These are phyloP conservation scores for Plemyria rubiginata DNA, from an alignment of 2,888 invertebrate genomes.

Conservation along the genomic window DNA sequence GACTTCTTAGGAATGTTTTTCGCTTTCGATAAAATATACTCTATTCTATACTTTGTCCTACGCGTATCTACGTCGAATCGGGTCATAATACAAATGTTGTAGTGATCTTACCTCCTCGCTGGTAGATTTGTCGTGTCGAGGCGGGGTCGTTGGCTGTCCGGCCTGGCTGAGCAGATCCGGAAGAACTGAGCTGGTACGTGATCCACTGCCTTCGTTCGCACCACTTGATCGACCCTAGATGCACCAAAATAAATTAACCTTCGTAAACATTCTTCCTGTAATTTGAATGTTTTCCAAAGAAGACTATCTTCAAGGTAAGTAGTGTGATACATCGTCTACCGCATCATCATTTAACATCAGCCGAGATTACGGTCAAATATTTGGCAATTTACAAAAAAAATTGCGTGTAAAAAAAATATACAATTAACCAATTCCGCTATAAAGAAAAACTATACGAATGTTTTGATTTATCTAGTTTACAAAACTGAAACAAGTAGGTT, in stretches of 20 bases:
- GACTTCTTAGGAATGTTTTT: conserved; percentile 24
- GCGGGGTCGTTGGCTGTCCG: conserved; percentile 92
- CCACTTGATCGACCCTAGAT: conserved; percentile 76
- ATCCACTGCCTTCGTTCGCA: conserved; percentile 86
- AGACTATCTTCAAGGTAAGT: too few species aligned
- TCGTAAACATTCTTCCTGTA: conserved; percentile 26
- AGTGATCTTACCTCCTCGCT: conserved; percentile 94
- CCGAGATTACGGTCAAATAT: too few species aligned
- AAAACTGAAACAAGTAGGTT: conserved; percentile 19
- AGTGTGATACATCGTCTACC: too few species aligned
- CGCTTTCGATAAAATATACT: conserved; percentile 20
- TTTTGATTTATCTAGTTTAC: conserved; percentile 8
- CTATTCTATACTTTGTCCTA: conserved; percentile 16
- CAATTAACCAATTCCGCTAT: not conserved
- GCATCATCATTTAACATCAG: too few species aligned
- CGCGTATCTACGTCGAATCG: conserved; percentile 27
- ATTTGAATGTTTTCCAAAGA: too few species aligned
- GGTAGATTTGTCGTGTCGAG: conserved; percentile 95
- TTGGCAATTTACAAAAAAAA: too few species aligned
- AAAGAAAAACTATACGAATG: conserved; percentile 4
- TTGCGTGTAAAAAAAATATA: too few species aligned
- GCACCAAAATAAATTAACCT: conserved; percentile 31
- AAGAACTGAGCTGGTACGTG: conserved; percentile 95
- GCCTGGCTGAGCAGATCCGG: conserved; percentile 97
- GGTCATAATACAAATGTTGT: conserved; percentile 14